Evolutionary conservation across 2,113 vertebrate genomes (phyloP).

Genomic region (Lycaon pictus): DNA sequence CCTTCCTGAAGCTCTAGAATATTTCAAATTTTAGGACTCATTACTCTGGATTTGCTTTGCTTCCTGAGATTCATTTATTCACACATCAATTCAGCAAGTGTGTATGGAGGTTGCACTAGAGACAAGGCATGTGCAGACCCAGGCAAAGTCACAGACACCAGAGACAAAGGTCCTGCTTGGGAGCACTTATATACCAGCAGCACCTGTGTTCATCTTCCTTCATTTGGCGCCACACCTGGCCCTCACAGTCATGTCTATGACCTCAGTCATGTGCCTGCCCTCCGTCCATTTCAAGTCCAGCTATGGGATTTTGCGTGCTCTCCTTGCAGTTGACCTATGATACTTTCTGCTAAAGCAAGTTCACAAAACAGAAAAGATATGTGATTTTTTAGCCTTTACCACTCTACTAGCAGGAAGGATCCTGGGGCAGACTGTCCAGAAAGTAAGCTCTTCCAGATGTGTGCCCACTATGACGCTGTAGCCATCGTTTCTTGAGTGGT

Average conservation of each 20-base stretch:
- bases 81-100: too few relatives aligned
- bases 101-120: not conserved
- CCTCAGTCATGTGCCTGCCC: too few relatives aligned
- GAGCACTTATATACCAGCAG: not conserved
- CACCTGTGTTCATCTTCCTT: not conserved
- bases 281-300: not conserved
- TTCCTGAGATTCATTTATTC: not conserved
- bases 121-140: not conserved
- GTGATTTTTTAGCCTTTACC: not conserved
- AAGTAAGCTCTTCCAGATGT: not conserved
- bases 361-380: not conserved
- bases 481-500: not conserved
- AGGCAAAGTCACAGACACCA: not conserved
- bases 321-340: not conserved
- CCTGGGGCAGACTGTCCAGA: not conserved
- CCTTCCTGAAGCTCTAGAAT: not conserved
- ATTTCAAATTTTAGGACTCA: not conserved
- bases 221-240: accelerated
- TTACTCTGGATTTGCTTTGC: not conserved
- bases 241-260: not conserved
- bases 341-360: not conserved
- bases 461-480: not conserved
- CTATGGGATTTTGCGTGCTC: not conserved
- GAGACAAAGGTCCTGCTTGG: too few relatives aligned
- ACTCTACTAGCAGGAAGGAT: not conserved